Base-by-base conservation (phyloP, 2,888 invertebrate species). In the Andrena haemorrhoa region DNA sequence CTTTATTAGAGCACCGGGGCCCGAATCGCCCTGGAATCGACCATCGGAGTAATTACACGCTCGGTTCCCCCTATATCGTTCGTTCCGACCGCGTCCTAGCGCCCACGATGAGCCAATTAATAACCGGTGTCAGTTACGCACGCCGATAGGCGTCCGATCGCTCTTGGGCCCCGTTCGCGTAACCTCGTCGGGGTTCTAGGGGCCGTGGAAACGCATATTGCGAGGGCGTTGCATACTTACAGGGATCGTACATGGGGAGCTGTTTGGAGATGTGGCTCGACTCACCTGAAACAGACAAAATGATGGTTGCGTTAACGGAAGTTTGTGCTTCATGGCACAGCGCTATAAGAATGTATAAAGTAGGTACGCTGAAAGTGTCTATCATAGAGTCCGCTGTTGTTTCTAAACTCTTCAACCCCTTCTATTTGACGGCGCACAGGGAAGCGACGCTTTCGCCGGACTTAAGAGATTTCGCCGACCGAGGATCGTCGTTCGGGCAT, bases 11-110 rank as follows among this genome's bases (percentile, higher is more conserved):
- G 35, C 5, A 68, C 61, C 31, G 47, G 33, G 10, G 26, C 20
- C 47, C 26, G 53, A 60, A 70, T 70, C 49, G 64, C 47, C 75
- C 23, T 69, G 65, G 75, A 75, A 85, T 82, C 73, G 70, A 5
- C 79, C 73, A 84, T 78, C 72, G 64, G 79, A 73, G 74, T 88
- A 86, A 88, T 88, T 88, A 83, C 76, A 79, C 72, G 86, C 56
- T 88, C 68, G 79, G 84, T 72, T 80, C 80, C 64, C 47, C 63
- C 29, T 20, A 10, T 68, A 58, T 72, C 72, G 77, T 65, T 63
- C 75, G 69, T 66, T 41, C 61, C 66, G 84, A 84, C 84, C 79
- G 73, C 81, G 60, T 51, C 66, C 68, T 41, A 75, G 8, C 16
- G 35, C 26, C 41, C 53, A 47, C 71, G 56, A 23, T 12, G 35